Evolutionary conservation across 2,113 vertebrate species (phyloP), one percentile per base, ranked within the genome.

Genomic region (Sphyrna mokarran): DNA sequence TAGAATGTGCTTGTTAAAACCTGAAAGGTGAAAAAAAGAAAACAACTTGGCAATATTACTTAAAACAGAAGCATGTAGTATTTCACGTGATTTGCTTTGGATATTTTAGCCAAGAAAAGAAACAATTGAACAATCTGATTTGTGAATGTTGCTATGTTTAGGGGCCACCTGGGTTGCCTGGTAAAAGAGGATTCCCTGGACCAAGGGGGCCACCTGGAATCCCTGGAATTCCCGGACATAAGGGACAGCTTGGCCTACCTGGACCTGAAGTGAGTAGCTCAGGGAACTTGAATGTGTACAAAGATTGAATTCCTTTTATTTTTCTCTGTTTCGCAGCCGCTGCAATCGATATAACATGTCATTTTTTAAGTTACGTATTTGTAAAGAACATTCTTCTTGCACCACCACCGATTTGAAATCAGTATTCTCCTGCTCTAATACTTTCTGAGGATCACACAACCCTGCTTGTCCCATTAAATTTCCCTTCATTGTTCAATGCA

Each of bases 171-270:
- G 98, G 98, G 93, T 96, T 96, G 43, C 95, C 40, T 20, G 98
- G 98, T 95, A 96, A 97, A 1, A 96, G 87, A 90, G 98, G 98
- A 20, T 96, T 96, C 2, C 97, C 97, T 8, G 98, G 98, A 14
- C 70, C 96, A 40, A 97, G 97, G 96, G 98, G 98, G 48, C 97
- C 98, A 70, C 58, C 85, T 0, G 98, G 98, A n/a, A 96, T 97
- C 90, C 97, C 95, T 72, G 98, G 98, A 48, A 98, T 98, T 76
- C 96, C 96, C 0, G 98, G 98, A 48, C 93, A 96, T 83, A 97
- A 97, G 29, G 98, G 98, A 95, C 97, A 96, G 0, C 96, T 85
- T 0, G 98, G 98, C 13, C 78, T 96, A 0, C 96, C 0, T 86
- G 98, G 98, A 70, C 91, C 97, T 2, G 97, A 98, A 68, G 98